Evolutionary conservation across 2,888 invertebrate species (phyloP).

Genomic region (Melikaiella ostensackeni): DNA sequence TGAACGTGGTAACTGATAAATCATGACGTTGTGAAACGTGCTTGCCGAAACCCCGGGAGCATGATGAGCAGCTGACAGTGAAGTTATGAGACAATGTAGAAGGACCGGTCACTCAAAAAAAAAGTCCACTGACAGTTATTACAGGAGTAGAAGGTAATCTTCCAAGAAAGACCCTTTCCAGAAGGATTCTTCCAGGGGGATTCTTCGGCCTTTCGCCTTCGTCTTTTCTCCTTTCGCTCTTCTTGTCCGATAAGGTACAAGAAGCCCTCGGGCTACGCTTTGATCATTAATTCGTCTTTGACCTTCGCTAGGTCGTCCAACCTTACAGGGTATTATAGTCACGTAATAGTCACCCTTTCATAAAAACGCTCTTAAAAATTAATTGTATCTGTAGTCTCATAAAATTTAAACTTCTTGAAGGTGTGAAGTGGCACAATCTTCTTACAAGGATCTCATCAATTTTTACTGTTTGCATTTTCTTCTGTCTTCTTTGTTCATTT

Average conservation of each 20-base stretch:
- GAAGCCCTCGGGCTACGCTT: constrained; percentile 9
- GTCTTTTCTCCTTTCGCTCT: background rate
- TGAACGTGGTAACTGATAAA: constrained; percentile 27
- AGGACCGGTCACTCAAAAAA: constrained; percentile 1
- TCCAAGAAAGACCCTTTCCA: background rate
- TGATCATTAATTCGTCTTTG: constrained; percentile 36
- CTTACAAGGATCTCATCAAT: no score
- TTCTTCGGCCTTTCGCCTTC: background rate
- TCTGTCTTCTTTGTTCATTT: no score
- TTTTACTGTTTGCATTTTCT: no score
- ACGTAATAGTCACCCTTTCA: background rate
- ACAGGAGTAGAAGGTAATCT: constrained; percentile 7
- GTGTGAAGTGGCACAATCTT: no score
- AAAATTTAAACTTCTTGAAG: background rate
- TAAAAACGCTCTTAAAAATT: background rate
- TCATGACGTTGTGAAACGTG: constrained; percentile 22
- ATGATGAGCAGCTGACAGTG: background rate
- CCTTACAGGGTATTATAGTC: background rate
- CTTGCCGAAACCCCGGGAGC: background rate
- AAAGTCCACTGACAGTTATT: background rate
- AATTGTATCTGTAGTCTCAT: background rate
- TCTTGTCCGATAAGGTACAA: background rate
- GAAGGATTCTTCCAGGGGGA: background rate
- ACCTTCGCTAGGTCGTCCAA: constrained; percentile 9
- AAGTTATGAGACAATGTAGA: background rate